phyloP scores from a whole-genome alignment of 2,888 invertebrate species.

The Andrena hattorfiana region DNA sequence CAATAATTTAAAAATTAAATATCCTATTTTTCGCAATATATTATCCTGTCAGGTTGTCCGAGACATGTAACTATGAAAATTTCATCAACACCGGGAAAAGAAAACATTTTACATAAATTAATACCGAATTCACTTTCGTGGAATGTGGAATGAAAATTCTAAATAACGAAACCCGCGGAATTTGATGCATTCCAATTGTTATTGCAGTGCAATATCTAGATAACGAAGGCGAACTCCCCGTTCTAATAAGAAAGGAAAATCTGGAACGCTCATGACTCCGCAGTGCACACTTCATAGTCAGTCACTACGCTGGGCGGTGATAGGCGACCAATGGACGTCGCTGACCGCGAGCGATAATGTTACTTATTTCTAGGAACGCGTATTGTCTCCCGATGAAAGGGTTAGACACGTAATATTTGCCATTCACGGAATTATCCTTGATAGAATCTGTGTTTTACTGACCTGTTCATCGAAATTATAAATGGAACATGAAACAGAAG shows the following conservation, averaged over 20 bases:
- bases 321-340: slow-evolving; percentile 82
- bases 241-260: slow-evolving; percentile 58
- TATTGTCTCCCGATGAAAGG: slow-evolving; percentile 33
- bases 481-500: neutral
- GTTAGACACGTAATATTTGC: slow-evolving; percentile 8
- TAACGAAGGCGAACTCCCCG: slow-evolving; percentile 69
- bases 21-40: neutral
- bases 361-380: slow-evolving; percentile 45
- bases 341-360: slow-evolving; percentile 74
- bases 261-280: slow-evolving; percentile 69
- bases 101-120: neutral
- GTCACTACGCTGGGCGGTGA: slow-evolving; percentile 71
- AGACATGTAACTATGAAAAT: no score
- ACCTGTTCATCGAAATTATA: neutral
- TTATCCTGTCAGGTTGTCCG: no score
- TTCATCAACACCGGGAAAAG: no score
- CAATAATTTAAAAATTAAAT: neutral
- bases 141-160: neutral
- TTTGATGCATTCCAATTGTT: slow-evolving; percentile 56
- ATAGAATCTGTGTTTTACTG: neutral
- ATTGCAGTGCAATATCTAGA: slow-evolving; percentile 75
- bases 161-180: slow-evolving; percentile 69
- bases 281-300: slow-evolving; percentile 65
- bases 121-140: neutral
- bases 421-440: slow-evolving; percentile 17